A percentile compares a stretch with the other conserved stretches of the same genome.
Evolutionary conservation across 2,797 vertebrate species (phyloP).

Genomic region (Danio kyathit): DNA sequence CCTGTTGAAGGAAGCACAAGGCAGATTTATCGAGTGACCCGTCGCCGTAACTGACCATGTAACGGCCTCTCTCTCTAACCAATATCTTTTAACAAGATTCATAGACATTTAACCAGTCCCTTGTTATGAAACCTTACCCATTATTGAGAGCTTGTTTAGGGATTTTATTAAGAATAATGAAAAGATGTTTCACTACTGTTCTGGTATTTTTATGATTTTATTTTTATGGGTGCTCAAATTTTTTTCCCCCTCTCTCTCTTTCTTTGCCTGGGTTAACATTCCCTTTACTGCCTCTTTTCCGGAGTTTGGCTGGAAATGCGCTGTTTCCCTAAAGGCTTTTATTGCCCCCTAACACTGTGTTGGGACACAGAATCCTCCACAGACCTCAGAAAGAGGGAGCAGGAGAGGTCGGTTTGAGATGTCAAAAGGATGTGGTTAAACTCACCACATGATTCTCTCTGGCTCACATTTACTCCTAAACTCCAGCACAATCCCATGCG

Average conservation of each 20-base stretch:
- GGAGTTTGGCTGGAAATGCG: constrained; percentile 75
- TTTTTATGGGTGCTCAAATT: constrained; percentile 72
- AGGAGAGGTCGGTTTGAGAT: constrained; percentile 32
- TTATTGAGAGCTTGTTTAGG: constrained; percentile 68
- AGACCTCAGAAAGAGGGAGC: constrained; percentile 42
- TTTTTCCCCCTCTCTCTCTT: constrained; percentile 48
- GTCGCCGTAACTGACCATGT: constrained; percentile 14
- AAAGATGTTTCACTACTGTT: constrained; percentile 78
- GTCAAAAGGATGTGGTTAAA: constrained; percentile 45
- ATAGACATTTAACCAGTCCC: constrained; percentile 62
- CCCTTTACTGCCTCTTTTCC: constrained; percentile 72
- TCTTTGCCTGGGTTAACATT: constrained; percentile 71
- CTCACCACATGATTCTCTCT: constrained; percentile 39
- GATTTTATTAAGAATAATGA: constrained; percentile 72
- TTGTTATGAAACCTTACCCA: constrained; percentile 71
- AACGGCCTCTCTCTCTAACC: constrained; percentile 49
- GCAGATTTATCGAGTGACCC: constrained; percentile 50
- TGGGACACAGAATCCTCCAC: constrained; percentile 73
- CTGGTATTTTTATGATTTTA: constrained; percentile 81
- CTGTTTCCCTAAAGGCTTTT: constrained; percentile 75
- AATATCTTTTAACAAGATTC: constrained; percentile 63
- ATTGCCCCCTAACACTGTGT: constrained; percentile 72
- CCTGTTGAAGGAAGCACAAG: constrained; percentile 11
- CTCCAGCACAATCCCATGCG: constrained; percentile 22
- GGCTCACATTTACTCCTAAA: constrained; percentile 40